A percentile compares a stretch with the other conserved stretches of the same genome.
These are phyloP conservation scores for Myripristis jacobus DNA, from an alignment of 2,797 vertebrate species.

Conservation along the genomic window DNA sequence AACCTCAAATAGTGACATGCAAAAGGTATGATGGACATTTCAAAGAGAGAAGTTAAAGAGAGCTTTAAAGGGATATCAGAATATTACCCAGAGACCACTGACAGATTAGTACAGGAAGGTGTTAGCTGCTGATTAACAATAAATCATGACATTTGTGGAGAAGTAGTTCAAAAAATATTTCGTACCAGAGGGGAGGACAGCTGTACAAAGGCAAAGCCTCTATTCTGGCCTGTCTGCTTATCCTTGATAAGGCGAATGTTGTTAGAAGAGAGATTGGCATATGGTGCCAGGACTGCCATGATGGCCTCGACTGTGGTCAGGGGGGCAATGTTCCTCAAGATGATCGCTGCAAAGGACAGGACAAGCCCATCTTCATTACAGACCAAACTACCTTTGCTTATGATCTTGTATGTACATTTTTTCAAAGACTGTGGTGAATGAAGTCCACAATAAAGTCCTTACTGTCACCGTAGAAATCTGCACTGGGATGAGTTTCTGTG, in stretches of 20 bases:
- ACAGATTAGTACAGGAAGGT: neutral
- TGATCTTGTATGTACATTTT: neutral
- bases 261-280: slow-evolving; percentile 94
- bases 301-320: slow-evolving; percentile 96
- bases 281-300: slow-evolving; percentile 92
- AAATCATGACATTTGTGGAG: neutral
- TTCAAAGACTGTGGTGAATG: neutral
- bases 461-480: slow-evolving; percentile 99
- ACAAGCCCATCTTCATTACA: neutral
- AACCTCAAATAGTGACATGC: neutral
- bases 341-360: slow-evolving; percentile 87
- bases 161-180: neutral
- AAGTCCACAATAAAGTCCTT: slow-evolving; percentile 63
- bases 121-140: neutral
- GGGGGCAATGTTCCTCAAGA: slow-evolving; percentile 96
- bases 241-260: slow-evolving; percentile 99
- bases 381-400: neutral
- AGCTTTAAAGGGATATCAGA: neutral
- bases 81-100: neutral
- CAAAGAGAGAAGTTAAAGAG: neutral
- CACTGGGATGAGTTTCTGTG: slow-evolving; percentile 89
- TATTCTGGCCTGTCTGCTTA: slow-evolving; percentile 97
- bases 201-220: slow-evolving; percentile 98
- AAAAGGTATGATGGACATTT: neutral
- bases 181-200: slow-evolving; percentile 96